Base-by-base conservation (phyloP, 2,113 vertebrate genomes). In the Tylochromis polylepis region DNA sequence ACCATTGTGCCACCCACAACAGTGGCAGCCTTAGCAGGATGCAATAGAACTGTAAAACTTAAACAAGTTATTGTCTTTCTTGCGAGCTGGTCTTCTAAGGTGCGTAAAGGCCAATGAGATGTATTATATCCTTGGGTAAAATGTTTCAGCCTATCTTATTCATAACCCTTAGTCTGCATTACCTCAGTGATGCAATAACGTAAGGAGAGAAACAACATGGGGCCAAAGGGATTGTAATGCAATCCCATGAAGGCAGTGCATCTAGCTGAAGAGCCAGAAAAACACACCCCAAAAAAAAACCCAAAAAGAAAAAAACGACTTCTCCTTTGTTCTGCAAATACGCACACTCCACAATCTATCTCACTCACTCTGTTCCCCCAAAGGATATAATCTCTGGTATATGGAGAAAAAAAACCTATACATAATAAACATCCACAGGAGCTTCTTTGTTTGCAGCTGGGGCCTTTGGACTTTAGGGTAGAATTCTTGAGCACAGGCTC, bases 361-460 rank as follows among this genome's bases (percentile, higher is more conserved):
- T 88, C 49, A 70, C 83, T 87, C 83, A 82, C 58, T 11, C 7
- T 11, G 46, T 70, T 41, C 11, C 79, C 92, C 92, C 59, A 46
- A 82, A 88, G 89, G 89, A 91, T 79, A 60, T 84, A 82, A 89
- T 89, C 70, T 88, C 43, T 82, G 80, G 49, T 94, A 85, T 87
- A 91, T 4, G 86, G 59, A 77, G 38, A 27, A 27, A 56, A 62
- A 86, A 72, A 85, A 14, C 11, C 81, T 72, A 89, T 89, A 88
- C 86, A 89, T 94, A 92, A 94, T 91, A 92, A 90, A 92, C 89
- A 94, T 92, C 86, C 78, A 89, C 70, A 43, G 87, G 77, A 92
- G 86, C 91, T 84, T 89, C 88, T 91, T 87, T 94, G 88, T 92
- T 91, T 92, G 91, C 83, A 83, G 56, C 46, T 20, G 85, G 86